phyloP scores from a whole-genome alignment of 2,113 vertebrate species.

The Neomonachus schauinslandi region DNA sequence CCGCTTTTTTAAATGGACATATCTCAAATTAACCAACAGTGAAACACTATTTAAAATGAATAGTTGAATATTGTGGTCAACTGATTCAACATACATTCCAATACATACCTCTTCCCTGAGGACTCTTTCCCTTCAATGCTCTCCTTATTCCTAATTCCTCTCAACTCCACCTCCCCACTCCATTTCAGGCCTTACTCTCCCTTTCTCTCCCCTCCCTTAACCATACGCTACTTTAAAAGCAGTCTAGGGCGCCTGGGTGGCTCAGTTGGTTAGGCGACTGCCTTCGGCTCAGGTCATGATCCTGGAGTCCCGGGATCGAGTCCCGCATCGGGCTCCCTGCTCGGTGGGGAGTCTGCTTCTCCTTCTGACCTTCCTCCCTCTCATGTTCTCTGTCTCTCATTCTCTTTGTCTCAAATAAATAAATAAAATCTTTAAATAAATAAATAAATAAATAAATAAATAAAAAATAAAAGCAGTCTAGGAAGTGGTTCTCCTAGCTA shows the following conservation, averaged over 20 bases:
- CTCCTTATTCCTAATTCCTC: neutral
- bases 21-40: constrained; percentile 14
- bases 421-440: too few relatives aligned
- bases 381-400: too few relatives aligned
- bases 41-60: constrained; percentile 26
- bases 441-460: too few relatives aligned
- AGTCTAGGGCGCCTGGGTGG: too few relatives aligned
- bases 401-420: too few relatives aligned
- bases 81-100: neutral
- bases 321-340: too few relatives aligned
- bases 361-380: too few relatives aligned
- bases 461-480: constrained; percentile 31
- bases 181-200: neutral
- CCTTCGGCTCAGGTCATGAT: too few relatives aligned
- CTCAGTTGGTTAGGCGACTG: too few relatives aligned
- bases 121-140: neutral
- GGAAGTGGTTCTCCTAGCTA: neutral
- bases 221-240: neutral
- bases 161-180: neutral
- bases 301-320: too few relatives aligned
- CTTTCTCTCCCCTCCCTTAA: neutral
- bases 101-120: neutral
- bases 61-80: neutral
- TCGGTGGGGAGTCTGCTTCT: too few relatives aligned
- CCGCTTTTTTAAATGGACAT: neutral